Percentiles rank a stretch among this genome's conserved stretches.
phyloP scores from a whole-genome alignment of 2,113 vertebrate genomes.

The Origma solitaria region DNA sequence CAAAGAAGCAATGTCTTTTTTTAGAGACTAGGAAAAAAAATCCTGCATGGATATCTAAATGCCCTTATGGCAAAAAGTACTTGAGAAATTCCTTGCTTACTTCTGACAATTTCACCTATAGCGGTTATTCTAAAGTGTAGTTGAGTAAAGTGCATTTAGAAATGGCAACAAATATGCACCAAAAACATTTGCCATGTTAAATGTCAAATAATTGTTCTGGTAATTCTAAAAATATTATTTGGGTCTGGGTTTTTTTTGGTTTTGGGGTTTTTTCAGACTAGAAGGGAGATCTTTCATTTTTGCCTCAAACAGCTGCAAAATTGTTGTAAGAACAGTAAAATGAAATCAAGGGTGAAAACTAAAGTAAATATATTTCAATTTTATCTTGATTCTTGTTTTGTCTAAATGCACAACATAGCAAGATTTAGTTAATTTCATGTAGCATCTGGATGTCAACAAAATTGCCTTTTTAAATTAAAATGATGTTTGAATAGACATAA shows the following conservation, averaged over 20 bases:
- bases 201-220: background rate
- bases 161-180: background rate
- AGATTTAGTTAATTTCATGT: background rate
- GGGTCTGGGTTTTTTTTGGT: rapidly evolving
- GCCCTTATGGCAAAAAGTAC: background rate
- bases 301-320: background rate
- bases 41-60: background rate
- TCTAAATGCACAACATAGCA: background rate
- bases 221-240: background rate
- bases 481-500: background rate
- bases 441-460: background rate
- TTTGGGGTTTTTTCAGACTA: rapidly evolving
- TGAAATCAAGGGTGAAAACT: background rate
- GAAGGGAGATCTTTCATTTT: background rate
- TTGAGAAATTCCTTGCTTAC: background rate
- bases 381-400: background rate
- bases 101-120: background rate
- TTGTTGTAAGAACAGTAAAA: background rate
- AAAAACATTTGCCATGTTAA: background rate
- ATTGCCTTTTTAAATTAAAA: background rate
- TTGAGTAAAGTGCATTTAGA: background rate
- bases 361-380: background rate
- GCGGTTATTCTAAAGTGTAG: background rate
- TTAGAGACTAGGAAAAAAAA: background rate
- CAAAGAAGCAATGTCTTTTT: background rate